These are phyloP conservation scores for Scyliorhinus canicula DNA, from an alignment of 2,797 vertebrate genomes.

Conservation along the genomic window DNA sequence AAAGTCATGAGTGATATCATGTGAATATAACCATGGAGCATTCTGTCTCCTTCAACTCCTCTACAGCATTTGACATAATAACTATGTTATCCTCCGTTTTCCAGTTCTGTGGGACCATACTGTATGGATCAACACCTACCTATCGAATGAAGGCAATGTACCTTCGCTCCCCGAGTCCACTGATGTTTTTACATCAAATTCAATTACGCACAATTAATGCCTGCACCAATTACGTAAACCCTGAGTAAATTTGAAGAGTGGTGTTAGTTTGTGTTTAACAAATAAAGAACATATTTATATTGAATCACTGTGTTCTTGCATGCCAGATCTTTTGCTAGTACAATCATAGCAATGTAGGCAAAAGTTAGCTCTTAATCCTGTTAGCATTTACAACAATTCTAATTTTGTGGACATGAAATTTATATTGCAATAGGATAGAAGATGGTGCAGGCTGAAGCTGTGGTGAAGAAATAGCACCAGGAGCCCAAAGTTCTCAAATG, in stretches of 20 bases:
- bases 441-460: not conserved
- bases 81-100: not conserved
- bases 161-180: not conserved
- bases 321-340: not conserved
- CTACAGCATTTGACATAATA: not conserved
- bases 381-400: not conserved
- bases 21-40: not conserved
- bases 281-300: not conserved
- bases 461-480: not conserved
- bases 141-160: not conserved
- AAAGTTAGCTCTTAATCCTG: not conserved
- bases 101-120: not conserved
- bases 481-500: not conserved
- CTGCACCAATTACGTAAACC: not conserved
- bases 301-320: not conserved
- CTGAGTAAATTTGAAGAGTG: not conserved
- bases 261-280: slow-evolving; percentile 13
- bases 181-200: not conserved
- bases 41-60: not conserved
- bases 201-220: slow-evolving; percentile 1
- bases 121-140: not conserved
- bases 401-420: not conserved
- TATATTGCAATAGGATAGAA: not conserved
- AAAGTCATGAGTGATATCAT: not conserved
- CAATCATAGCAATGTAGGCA: not conserved